These are phyloP conservation scores for Chrysotoxum bicinctum DNA, from an alignment of 2,888 invertebrate species.

Conservation along the genomic window DNA sequence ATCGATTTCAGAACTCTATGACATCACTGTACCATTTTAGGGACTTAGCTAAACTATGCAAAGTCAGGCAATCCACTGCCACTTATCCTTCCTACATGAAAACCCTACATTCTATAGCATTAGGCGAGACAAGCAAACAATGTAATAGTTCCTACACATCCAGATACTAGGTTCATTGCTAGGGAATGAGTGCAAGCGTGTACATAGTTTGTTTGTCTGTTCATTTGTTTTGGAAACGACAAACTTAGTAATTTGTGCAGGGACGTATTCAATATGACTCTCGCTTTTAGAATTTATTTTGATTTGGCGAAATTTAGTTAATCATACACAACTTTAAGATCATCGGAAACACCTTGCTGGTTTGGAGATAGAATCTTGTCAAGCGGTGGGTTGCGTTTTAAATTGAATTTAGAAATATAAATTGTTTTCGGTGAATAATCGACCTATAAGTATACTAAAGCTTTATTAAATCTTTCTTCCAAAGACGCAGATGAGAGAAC, in stretches of 20 bases:
- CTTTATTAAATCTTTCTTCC: no score
- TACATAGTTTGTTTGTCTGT: not conserved
- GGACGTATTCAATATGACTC: not conserved
- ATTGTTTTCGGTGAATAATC: no score
- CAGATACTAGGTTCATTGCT: constrained; percentile 28
- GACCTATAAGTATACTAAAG: no score
- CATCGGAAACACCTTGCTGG: no score
- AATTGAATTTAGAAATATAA: no score
- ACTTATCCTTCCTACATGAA: constrained; percentile 39
- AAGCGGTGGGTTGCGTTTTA: no score
- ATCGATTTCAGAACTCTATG: constrained; percentile 58
- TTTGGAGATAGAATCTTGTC: no score
- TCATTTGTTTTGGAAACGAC: constrained; percentile 12
- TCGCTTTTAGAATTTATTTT: not conserved
- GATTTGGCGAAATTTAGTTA: no score
- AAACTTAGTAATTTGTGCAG: constrained; percentile 11
- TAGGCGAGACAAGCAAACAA: constrained; percentile 54
- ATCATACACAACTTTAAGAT: no score
- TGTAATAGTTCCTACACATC: constrained; percentile 18
- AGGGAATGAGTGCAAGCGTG: not conserved
- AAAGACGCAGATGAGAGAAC: no score
- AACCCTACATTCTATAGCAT: constrained; percentile 44
- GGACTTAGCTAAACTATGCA: constrained; percentile 51
- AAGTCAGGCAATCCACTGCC: constrained; percentile 45
- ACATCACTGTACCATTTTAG: constrained; percentile 65